These are phyloP conservation scores for Lacanobia oleracea DNA, from an alignment of 2,888 invertebrate species.

Conservation along the genomic window DNA sequence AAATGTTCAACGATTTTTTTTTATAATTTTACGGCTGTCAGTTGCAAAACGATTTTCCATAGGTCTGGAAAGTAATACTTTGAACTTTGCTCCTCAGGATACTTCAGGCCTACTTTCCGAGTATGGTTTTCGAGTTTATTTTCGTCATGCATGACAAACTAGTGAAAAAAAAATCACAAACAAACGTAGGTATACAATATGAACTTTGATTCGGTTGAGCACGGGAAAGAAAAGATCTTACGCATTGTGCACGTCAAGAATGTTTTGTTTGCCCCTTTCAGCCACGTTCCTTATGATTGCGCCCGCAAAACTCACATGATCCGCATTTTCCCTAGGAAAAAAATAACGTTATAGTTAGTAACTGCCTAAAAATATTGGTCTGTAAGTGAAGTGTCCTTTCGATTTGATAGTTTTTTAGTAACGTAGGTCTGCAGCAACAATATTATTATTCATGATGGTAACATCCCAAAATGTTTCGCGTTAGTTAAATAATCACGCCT, in stretches of 20 bases:
- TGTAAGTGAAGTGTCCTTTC: too few relatives aligned
- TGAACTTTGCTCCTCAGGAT: too few relatives aligned
- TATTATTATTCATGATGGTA: too few relatives aligned
- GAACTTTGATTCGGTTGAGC: background rate
- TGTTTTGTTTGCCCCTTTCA: slow-evolving; percentile 63
- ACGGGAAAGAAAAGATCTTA: slow-evolving; percentile 55
- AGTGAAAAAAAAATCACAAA: background rate
- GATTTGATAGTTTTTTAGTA: too few relatives aligned
- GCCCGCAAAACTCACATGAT: slow-evolving; percentile 83
- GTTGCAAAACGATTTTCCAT: too few relatives aligned
- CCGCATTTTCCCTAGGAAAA: slow-evolving; percentile 73
- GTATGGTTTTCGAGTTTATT: too few relatives aligned
- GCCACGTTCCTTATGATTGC: slow-evolving; percentile 76
- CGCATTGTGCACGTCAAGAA: slow-evolving; percentile 71
- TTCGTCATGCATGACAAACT: background rate
- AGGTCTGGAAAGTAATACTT: too few relatives aligned
- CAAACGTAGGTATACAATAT: background rate
- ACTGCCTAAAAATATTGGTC: too few relatives aligned
- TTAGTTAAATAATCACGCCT: background rate
- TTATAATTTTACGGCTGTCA: too few relatives aligned
- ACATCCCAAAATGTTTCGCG: background rate
- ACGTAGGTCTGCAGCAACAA: too few relatives aligned
- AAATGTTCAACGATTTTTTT: too few relatives aligned
- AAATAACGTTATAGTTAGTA: background rate
- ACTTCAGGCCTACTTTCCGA: too few relatives aligned